Evolutionary conservation across 1,140 invertebrate species (phyloP), one percentile per base, ranked within the genome.

Genomic region (Mycetomoellerius zeteki): DNA sequence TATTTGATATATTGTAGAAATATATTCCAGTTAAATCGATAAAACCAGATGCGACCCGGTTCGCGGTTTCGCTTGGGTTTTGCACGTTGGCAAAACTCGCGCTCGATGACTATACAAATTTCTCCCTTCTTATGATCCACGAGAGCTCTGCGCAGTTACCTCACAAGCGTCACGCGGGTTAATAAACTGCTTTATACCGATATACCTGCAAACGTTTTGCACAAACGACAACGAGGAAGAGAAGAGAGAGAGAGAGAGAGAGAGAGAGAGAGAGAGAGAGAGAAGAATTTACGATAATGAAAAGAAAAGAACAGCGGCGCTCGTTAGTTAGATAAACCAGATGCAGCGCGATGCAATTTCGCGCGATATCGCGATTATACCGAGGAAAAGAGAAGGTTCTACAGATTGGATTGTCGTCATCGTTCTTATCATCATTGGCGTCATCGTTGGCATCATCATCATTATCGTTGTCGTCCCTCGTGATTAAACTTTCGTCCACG

Each of bases 161-260:
- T 82, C 69, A 56, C 71, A 19, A 21, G 16, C 47, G 69, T 43
- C 33, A 43, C 65, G 54, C 67, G 30, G 77, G 69, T 75, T 84
- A 84, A 84, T 84, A 84, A 84, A 84, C 80, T 75, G 73, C 54
- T 62, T 84, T 75, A 75, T 54, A 50, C 21, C 56, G 80, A 84
- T 84, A 84, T 62, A 64, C 43, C 69, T n/a, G 69, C 69, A 30
- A 73, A 30, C 33, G 52, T 73, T 81, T 71, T 69, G 77, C 43
- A 81, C 65, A 33, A 80, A 69, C 77, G 64, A 80, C 64, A 24
- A 33, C 30, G 43, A 33, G 4, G 10, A n/a, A 62, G 21, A 50
- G 60, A 12, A 2, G 33, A 62, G 16, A 52, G 60, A 21, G 5
- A 33, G 19, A 19, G 30, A 19, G n/a, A 8, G 27, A 24, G 37